Evolutionary conservation across 2,888 invertebrate species (phyloP).

Genomic region (Tetragonisca angustula): DNA sequence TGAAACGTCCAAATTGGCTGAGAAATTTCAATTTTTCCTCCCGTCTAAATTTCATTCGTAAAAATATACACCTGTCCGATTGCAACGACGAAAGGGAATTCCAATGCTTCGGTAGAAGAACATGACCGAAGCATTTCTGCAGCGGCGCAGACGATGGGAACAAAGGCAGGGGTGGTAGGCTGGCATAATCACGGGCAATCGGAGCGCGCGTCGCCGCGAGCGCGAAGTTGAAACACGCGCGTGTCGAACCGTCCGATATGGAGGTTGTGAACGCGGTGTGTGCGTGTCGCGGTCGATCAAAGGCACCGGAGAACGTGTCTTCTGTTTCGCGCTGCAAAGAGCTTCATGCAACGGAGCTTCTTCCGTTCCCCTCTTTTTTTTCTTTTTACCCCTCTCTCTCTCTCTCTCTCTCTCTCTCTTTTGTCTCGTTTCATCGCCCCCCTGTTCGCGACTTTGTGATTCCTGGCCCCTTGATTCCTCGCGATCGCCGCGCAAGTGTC

Average conservation of each 20-base stretch:
- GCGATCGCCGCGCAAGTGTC: constrained; percentile 42
- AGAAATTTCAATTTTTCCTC: too few relatives aligned
- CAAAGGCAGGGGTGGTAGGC: constrained; percentile 33
- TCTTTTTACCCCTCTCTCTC: too few relatives aligned
- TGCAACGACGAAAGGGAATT: neutral
- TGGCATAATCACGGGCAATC: constrained; percentile 62
- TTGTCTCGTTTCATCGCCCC: neutral
- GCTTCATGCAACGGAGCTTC: constrained; percentile 7
- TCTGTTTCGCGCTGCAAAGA: constrained; percentile 45
- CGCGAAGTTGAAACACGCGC: constrained; percentile 19
- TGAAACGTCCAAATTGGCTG: too few relatives aligned
- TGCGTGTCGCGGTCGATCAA: constrained; percentile 55
- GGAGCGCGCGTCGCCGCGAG: neutral
- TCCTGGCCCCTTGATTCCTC: constrained; percentile 35
- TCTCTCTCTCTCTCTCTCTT: neutral
- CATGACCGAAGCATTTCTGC: neutral
- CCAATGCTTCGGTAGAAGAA: neutral
- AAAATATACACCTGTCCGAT: too few relatives aligned
- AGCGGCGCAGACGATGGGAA: neutral
- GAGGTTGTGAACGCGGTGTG: constrained; percentile 7
- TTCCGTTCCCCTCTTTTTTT: neutral
- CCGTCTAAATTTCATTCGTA: too few relatives aligned
- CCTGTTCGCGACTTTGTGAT: constrained; percentile 18
- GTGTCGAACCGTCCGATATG: constrained; percentile 51
- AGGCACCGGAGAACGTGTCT: constrained; percentile 38